A percentile compares a stretch with the other conserved stretches of the same genome.
Evolutionary conservation across 2,888 invertebrate genomes (phyloP).

Genomic region (Synergus umbraculus): DNA sequence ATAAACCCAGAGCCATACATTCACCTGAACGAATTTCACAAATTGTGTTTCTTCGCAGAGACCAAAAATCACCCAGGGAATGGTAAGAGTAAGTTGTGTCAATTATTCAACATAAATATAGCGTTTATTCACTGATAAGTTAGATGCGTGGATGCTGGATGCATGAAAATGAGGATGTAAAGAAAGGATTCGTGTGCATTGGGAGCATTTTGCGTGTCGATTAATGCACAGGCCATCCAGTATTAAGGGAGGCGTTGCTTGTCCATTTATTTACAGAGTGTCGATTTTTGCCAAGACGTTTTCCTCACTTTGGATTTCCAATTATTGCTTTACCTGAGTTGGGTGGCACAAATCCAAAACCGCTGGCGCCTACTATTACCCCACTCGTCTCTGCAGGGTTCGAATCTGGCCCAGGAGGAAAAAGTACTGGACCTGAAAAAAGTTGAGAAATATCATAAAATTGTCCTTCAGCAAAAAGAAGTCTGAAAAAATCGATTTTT

Average conservation of each 20-base stretch:
- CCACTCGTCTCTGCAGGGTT: constrained; percentile 86
- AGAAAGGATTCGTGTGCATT: constrained; percentile 2
- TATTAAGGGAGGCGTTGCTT: constrained; percentile 30
- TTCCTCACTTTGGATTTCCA: constrained; percentile 63
- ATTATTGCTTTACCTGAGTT: constrained; percentile 80
- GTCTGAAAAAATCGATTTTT: neutral
- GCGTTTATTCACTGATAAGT: constrained; percentile 27
- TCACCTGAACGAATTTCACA: neutral
- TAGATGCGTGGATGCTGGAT: constrained; percentile 19
- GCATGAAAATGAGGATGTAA: neutral
- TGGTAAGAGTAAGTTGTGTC: neutral
- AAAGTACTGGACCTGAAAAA: constrained; percentile 87
- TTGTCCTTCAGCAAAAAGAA: too few species aligned
- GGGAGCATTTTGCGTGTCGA: constrained; percentile 17
- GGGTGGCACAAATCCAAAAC: constrained; percentile 91
- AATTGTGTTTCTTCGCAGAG: neutral
- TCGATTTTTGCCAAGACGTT: constrained; percentile 37
- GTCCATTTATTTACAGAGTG: constrained; percentile 34
- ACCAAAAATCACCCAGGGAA: constrained; percentile 6
- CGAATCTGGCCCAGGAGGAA: constrained; percentile 84
- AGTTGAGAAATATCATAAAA: constrained; percentile 2
- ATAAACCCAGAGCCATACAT: neutral
- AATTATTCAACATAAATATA: constrained; percentile 27
- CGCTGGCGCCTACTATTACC: constrained; percentile 89
- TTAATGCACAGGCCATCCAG: constrained; percentile 29